Percentiles rank a stretch among this genome's conserved stretches.
These are phyloP conservation scores for Pseudomyrmex pallidus DNA, from an alignment of 1,140 invertebrate genomes.

Conservation along the genomic window DNA sequence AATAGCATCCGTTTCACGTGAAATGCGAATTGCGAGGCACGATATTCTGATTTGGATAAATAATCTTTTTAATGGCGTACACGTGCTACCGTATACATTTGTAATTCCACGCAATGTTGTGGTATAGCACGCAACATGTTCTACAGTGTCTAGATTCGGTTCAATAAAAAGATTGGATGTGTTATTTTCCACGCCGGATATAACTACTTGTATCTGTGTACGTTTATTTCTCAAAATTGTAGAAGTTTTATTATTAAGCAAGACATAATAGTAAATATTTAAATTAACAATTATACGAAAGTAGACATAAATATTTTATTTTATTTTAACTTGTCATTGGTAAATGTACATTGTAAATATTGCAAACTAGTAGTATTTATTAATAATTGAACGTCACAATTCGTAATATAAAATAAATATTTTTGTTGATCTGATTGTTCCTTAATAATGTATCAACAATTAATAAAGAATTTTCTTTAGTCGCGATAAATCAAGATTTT, in stretches of 20 bases:
- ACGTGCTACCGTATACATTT: constrained; percentile 76
- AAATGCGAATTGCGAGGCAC: constrained; percentile 42
- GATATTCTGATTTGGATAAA: constrained; percentile 76
- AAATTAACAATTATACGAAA: not conserved
- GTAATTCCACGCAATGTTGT: constrained; percentile 72
- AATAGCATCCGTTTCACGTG: constrained; percentile 37
- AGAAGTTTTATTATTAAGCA: not conserved
- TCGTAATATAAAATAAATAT: too few relatives aligned
- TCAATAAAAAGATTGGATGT: constrained; percentile 66
- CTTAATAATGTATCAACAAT: too few relatives aligned
- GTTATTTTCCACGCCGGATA: constrained; percentile 11
- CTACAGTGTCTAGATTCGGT: constrained; percentile 63
- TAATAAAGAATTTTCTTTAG: too few relatives aligned
- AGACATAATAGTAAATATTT: not conserved
- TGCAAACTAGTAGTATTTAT: too few relatives aligned
- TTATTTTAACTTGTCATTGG: not conserved
- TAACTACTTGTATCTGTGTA: not conserved
- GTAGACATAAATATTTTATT: not conserved
- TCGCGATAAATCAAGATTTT: too few relatives aligned
- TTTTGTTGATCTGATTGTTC: too few relatives aligned
- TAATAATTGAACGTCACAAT: too few relatives aligned
- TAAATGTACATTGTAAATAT: too few relatives aligned
- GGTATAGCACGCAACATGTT: constrained; percentile 66
- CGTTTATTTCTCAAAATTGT: constrained; percentile 4
- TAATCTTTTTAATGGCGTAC: constrained; percentile 72